Base-by-base conservation (phyloP, 1,140 invertebrate genomes). In the Riptortus pedestris region DNA sequence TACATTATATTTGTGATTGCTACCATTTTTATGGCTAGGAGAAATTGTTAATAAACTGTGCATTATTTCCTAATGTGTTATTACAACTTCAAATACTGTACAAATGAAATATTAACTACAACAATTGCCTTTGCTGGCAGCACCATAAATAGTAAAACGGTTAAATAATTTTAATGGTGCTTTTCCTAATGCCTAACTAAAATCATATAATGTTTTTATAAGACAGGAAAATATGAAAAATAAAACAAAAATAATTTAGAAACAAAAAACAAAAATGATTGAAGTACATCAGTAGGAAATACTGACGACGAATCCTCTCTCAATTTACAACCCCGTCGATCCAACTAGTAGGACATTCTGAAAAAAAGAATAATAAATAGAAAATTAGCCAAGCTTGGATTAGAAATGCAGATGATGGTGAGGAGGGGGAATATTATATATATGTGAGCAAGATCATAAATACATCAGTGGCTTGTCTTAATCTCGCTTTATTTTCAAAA, bases 1-100 rank as follows among this genome's bases (percentile, higher is more conserved):
- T 55, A 27, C 20, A 26, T 55, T 55, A 55, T 55, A 55, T 55
- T 55, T 55, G 51, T 55, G 51, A 24, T 55, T 18, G 51, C 51
- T 55, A 55, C 24, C 51, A 14, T 55, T 55, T 24, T 55, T 55
- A 55, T 55, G 51, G 51, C 51, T 55, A 55, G 16, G 18, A n/a
- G n/a, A n/a, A n/a, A n/a, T n/a, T n/a, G n/a, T n/a, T n/a, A n/a
- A n/a, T n/a, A n/a, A n/a, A n/a, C n/a, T n/a, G n/a, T n/a, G n/a
- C n/a, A n/a, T n/a, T n/a, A n/a, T n/a, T n/a, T n/a, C n/a, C n/a
- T n/a, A n/a, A n/a, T n/a, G n/a, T n/a, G n/a, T n/a, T n/a, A n/a
- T n/a, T n/a, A n/a, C n/a, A n/a, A n/a, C n/a, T n/a, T n/a, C n/a
- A n/a, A n/a, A n/a, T n/a, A n/a, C n/a, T n/a, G n/a, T n/a, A n/a